Evolutionary conservation across 2,888 invertebrate species (phyloP), one percentile per base, ranked within the genome.

Genomic region (Hyppa rectilinea): DNA sequence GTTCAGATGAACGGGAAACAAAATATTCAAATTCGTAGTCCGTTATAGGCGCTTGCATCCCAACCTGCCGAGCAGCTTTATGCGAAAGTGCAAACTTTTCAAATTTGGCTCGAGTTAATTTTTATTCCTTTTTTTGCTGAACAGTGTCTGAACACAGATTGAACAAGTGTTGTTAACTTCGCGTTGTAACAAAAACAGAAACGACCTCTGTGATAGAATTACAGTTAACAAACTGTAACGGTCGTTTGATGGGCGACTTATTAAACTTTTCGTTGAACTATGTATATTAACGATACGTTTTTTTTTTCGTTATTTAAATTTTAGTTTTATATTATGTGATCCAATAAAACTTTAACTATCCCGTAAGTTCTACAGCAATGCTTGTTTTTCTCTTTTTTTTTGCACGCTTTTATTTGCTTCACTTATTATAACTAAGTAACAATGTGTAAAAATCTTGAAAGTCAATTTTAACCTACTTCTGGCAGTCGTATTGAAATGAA

Each of bases 201-300:
- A 84, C 82, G 78, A 87, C 82, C 84, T 87, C 84, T 78, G 75
- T 86, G 86, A 90, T 87, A 86, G 86, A 88, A 90, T 90, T 88
- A 89, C 84, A 90, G 87, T 88, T 88, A 85, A 86, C 87, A 87
- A 90, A 89, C 88, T 87, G 88, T 84, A 86, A 85, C 83, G 63
- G 83, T 80, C 82, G 85, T 78, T 66, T 81, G 69, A 80, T 80
- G 78, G 78, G 79, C 86, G 85, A 86, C 86, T 87, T 87, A 88
- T 84, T 87, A 79, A 87, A 87, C 85, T 89, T 88, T 85, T 83
- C 81, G 77, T 79, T 74, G 80, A 82, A 83, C 82, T 83, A 75
- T n/a, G n/a, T n/a, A n/a, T 70, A 49, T 53, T 58, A 66, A 71
- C 50, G 71, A 83, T 75, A 67, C 55, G 43, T 60, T 7, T 2